phyloP scores from a whole-genome alignment of 1,140 invertebrate genomes.

The roundworm (Caenorhabditis elegans) region DNA sequence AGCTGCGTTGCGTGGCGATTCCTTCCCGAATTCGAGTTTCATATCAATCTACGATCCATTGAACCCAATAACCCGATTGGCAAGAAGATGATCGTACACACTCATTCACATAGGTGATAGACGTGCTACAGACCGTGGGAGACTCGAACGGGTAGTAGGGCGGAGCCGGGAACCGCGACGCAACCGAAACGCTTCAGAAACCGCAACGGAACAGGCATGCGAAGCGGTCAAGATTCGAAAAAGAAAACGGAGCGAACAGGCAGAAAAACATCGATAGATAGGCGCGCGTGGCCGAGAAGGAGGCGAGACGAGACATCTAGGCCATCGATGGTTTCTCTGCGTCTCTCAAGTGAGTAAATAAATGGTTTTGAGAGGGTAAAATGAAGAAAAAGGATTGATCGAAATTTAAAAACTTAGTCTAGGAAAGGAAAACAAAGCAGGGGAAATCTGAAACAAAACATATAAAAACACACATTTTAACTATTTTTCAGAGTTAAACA shows the following conservation, averaged over 20 bases:
- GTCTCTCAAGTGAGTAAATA: too few species aligned
- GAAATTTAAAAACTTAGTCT: too few species aligned
- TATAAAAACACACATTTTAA: too few species aligned
- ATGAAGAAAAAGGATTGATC: too few species aligned
- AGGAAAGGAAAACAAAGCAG: too few species aligned
- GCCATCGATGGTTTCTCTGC: neutral
- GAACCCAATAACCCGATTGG: too few species aligned
- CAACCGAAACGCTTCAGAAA: slow-evolving; percentile 28
- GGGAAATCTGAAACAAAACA: too few species aligned
- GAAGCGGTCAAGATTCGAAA: slow-evolving; percentile 31
- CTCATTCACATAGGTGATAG: neutral
- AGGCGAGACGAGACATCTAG: neutral
- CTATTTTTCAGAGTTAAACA: too few species aligned
- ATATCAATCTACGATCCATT: too few species aligned
- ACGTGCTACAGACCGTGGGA: neutral
- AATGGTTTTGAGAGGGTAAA: too few species aligned
- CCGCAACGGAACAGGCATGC: slow-evolving; percentile 29
- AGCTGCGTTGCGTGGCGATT: too few species aligned
- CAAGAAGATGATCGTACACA: too few species aligned
- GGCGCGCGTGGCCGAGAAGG: neutral
- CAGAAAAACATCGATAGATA: slow-evolving; percentile 7
- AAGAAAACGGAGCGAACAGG: slow-evolving; percentile 30
- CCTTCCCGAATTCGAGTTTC: neutral
- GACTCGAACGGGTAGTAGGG: neutral
- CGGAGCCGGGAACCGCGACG: slow-evolving; percentile 20